Evolutionary conservation across 2,797 vertebrate genomes (phyloP).

Genomic region (Syngnathus acus): DNA sequence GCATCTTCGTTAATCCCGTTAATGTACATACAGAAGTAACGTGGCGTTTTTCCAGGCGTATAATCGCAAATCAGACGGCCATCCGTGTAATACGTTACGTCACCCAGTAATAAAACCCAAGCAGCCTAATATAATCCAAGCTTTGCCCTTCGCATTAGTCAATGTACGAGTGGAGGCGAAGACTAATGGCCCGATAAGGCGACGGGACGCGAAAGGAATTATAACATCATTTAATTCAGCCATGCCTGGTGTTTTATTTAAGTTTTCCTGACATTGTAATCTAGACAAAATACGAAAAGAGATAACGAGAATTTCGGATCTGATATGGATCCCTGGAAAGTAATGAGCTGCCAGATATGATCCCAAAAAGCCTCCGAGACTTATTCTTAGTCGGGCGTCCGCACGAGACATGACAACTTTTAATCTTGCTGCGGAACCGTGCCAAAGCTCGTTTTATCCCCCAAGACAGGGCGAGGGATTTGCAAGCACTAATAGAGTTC

Average conservation of each 20-base stretch:
- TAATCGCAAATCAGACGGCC: slow-evolving; percentile 11
- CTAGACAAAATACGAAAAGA: slow-evolving; percentile 25
- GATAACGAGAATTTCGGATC: slow-evolving; percentile 19
- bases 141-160: slow-evolving; percentile 26
- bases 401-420: slow-evolving; percentile 68
- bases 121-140: slow-evolving; percentile 10
- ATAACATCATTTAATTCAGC: slow-evolving; percentile 20
- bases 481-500: slow-evolving; percentile 71
- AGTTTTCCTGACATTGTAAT: slow-evolving; percentile 33
- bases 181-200: slow-evolving; percentile 5
- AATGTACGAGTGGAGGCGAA: slow-evolving; percentile 23
- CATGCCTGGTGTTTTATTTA: slow-evolving; percentile 22
- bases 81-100: slow-evolving; percentile 10
- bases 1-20: background rate
- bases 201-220: slow-evolving; percentile 7
- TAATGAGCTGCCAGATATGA: slow-evolving; percentile 65
- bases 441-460: slow-evolving; percentile 68
- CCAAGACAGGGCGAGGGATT: slow-evolving; percentile 61
- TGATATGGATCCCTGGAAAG: slow-evolving; percentile 50
- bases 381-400: slow-evolving; percentile 45
- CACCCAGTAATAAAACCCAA: slow-evolving; percentile 14
- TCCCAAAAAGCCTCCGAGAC: slow-evolving; percentile 52
- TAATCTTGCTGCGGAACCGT: slow-evolving; percentile 68
- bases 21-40: slow-evolving; percentile 27
- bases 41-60: slow-evolving; percentile 19